phyloP scores from a whole-genome alignment of 2,797 vertebrate genomes.

The Psittacula derbiana region DNA sequence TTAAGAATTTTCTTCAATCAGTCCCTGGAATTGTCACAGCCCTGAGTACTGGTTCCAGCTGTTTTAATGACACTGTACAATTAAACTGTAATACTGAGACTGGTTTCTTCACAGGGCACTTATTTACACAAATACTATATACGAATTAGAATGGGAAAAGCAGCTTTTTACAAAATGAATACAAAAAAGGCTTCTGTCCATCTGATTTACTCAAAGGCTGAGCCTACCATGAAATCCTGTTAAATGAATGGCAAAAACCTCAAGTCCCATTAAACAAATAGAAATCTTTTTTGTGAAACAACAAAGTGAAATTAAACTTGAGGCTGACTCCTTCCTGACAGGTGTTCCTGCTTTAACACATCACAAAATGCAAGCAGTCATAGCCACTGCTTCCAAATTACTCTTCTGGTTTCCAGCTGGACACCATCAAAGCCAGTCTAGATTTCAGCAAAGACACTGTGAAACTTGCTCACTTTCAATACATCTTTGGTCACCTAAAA shows the following conservation, averaged over 20 bases:
- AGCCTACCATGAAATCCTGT: not conserved
- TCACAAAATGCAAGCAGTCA: not conserved
- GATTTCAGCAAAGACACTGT: not conserved
- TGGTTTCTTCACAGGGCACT: not conserved
- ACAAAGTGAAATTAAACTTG: not conserved
- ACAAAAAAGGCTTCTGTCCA: slow-evolving; percentile 12
- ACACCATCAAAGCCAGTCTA: not conserved
- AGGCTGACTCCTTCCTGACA: not conserved
- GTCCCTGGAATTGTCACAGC: not conserved
- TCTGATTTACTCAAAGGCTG: not conserved
- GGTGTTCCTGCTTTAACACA: not conserved
- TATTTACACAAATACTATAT: not conserved
- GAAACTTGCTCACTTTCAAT: not conserved
- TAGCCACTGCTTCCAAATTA: not conserved
- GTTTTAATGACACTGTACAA: not conserved
- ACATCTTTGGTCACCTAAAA: not conserved
- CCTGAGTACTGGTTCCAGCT: not conserved
- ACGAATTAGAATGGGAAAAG: not conserved
- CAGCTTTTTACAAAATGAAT: not conserved
- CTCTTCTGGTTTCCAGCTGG: not conserved
- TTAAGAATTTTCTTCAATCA: not conserved
- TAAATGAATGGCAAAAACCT: slow-evolving; percentile 12
- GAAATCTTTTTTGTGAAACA: not conserved
- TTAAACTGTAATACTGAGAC: not conserved
- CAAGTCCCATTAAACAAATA: not conserved